phyloP scores from a whole-genome alignment of 1,140 invertebrate species.

The Trichonephila clavata region DNA sequence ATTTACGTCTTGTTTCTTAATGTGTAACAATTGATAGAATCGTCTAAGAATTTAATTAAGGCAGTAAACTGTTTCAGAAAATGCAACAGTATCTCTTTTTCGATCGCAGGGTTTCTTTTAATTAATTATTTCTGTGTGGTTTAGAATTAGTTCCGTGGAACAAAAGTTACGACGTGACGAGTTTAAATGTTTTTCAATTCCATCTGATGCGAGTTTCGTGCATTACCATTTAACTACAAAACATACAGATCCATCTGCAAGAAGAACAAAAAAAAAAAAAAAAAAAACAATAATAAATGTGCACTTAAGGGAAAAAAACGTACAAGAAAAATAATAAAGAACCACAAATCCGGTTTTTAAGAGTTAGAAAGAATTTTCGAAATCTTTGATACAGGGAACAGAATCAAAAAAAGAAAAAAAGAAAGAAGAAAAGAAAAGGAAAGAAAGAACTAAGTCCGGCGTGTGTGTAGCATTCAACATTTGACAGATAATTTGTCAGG shows the following conservation, averaged over 20 bases:
- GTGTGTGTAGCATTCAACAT: constrained; percentile 25
- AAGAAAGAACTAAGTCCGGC: neutral
- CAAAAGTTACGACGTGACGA: neutral
- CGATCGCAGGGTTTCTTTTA: too few species aligned
- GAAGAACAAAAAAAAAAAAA: neutral
- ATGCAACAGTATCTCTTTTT: too few species aligned
- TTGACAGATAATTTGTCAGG: constrained; percentile 66
- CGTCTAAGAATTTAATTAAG: too few species aligned
- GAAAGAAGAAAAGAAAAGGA: too few species aligned
- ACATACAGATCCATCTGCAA: neutral
- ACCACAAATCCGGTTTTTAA: constrained; percentile 5
- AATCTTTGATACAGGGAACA: neutral
- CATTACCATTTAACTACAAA: constrained; percentile 10
- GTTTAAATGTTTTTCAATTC: neutral
- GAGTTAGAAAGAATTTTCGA: constrained; percentile 9
- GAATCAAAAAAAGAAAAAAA: neutral
- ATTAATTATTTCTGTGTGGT: neutral
- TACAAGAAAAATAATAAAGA: neutral
- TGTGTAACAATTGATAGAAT: too few species aligned
- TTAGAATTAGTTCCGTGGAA: neutral
- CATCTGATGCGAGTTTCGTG: neutral
- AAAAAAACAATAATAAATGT: neutral
- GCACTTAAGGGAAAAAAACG: neutral
- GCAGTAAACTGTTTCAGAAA: too few species aligned
- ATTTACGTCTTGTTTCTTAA: too few species aligned